A percentile compares a stretch with the other conserved stretches of the same genome.
Evolutionary conservation across 2,797 vertebrate species (phyloP).

Genomic region (Arremon brunneinucha): DNA sequence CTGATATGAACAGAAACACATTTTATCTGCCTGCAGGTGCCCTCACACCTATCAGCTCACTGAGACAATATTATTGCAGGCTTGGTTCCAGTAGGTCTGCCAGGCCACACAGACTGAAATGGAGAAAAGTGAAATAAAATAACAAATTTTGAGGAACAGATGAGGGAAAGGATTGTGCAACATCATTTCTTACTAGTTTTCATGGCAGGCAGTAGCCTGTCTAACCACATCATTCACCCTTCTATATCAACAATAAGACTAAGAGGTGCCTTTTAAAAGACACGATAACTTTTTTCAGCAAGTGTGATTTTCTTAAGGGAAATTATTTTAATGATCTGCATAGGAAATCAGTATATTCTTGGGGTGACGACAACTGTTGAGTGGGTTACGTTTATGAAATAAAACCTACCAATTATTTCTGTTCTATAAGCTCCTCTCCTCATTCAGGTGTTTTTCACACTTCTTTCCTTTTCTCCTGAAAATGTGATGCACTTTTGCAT

Average conservation of each 20-base stretch:
- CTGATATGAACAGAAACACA: not conserved
- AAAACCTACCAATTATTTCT: not conserved
- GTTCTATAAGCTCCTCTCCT: not conserved
- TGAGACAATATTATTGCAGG: conserved; percentile 53
- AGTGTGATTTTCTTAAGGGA: not conserved
- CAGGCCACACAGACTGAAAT: conserved; percentile 51
- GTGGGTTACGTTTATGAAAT: not conserved
- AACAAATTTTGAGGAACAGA: not conserved
- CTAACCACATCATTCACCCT: not conserved
- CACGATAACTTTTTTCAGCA: not conserved
- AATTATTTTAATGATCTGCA: not conserved
- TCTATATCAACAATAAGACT: not conserved
- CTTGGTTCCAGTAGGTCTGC: conserved; percentile 29
- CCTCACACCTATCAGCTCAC: conserved; percentile 50
- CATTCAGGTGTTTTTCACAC: not conserved
- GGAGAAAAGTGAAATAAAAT: conserved; percentile 37
- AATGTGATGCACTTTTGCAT: not conserved
- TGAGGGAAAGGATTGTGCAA: not conserved
- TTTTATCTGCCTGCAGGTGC: conserved; percentile 51
- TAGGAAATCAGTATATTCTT: not conserved
- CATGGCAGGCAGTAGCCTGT: not conserved
- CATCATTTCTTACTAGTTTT: not conserved
- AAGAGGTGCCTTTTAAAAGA: not conserved
- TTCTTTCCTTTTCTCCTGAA: conserved; percentile 2
- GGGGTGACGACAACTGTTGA: not conserved